These are phyloP conservation scores for Cheilosia impressa DNA, from an alignment of 2,888 invertebrate genomes.

Conservation along the genomic window DNA sequence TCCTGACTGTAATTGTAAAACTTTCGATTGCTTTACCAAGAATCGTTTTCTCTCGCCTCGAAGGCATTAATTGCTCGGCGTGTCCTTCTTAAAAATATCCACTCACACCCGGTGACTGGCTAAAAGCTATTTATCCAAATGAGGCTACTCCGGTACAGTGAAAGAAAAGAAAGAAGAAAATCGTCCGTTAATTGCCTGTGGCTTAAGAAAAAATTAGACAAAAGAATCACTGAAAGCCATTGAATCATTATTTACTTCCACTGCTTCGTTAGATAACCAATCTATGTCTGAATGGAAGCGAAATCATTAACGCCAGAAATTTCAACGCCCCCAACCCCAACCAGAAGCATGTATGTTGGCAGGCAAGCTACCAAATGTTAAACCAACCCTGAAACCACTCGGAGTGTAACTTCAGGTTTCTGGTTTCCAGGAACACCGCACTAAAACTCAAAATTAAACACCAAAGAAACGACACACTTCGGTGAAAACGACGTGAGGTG, in stretches of 20 bases:
- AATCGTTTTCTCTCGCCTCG: conserved; percentile 49
- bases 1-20: conserved; percentile 55
- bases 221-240: conserved; percentile 69
- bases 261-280: conserved; percentile 57
- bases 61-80: conserved; percentile 56
- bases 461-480: conserved; percentile 63
- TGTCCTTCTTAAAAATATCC: conserved; percentile 55
- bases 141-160: conserved; percentile 38
- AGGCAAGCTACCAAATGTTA: conserved; percentile 43
- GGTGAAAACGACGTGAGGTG: conserved; percentile 8
- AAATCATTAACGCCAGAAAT: conserved; percentile 74
- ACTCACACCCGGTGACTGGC: conserved; percentile 8
- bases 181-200: conserved; percentile 67
- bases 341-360: conserved; percentile 1
- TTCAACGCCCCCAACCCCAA: conserved; percentile 9
- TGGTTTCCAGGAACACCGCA: conserved; percentile 9
- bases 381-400: conserved; percentile 68
- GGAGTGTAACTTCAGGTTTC: background rate
- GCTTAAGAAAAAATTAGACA: conserved; percentile 53
- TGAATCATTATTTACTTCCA: conserved; percentile 54
- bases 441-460: conserved; percentile 70
- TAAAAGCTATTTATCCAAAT: conserved; percentile 69
- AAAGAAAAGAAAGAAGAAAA: conserved; percentile 19
- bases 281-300: conserved; percentile 66
- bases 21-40: conserved; percentile 64